Evolutionary conservation across 2,888 invertebrate genomes (phyloP).

Genomic region (Tethea ocularis): DNA sequence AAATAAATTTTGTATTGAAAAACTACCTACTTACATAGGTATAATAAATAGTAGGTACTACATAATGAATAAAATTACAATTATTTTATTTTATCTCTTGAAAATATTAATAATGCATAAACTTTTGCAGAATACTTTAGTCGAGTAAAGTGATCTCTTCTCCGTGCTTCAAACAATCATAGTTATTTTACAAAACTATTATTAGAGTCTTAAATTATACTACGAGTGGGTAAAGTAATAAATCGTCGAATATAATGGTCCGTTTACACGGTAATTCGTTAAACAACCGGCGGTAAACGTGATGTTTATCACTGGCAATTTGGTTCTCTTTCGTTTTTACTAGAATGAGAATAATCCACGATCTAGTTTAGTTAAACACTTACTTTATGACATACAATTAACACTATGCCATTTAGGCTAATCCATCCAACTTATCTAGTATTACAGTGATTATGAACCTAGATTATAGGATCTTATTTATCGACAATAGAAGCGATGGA

Average conservation of each 20-base stretch:
- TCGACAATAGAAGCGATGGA: too few relatives aligned
- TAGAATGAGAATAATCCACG: slow-evolving; percentile 10
- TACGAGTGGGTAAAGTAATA: slow-evolving; percentile 5
- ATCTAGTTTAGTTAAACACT: slow-evolving; percentile 7
- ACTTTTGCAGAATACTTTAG: not conserved
- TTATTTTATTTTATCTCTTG: too few relatives aligned
- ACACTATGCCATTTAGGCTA: too few relatives aligned
- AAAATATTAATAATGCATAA: too few relatives aligned
- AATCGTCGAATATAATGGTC: slow-evolving; percentile 9
- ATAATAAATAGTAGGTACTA: too few relatives aligned
- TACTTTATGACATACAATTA: not conserved
- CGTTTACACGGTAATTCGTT: slow-evolving; percentile 22
- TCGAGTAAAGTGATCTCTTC: not conserved
- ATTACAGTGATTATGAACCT: too few relatives aligned
- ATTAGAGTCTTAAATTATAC: not conserved
- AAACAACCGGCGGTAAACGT: slow-evolving; percentile 9
- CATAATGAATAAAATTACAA: too few relatives aligned
- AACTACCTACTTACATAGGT: too few relatives aligned
- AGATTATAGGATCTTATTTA: too few relatives aligned
- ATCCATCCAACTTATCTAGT: too few relatives aligned
- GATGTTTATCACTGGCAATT: slow-evolving; percentile 19
- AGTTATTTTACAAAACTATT: not conserved
- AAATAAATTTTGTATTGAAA: too few relatives aligned
- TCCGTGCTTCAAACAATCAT: not conserved
- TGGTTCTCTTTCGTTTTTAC: slow-evolving; percentile 15